phyloP scores from a whole-genome alignment of 2,888 invertebrate genomes.

The Ennomos fuscantarius region DNA sequence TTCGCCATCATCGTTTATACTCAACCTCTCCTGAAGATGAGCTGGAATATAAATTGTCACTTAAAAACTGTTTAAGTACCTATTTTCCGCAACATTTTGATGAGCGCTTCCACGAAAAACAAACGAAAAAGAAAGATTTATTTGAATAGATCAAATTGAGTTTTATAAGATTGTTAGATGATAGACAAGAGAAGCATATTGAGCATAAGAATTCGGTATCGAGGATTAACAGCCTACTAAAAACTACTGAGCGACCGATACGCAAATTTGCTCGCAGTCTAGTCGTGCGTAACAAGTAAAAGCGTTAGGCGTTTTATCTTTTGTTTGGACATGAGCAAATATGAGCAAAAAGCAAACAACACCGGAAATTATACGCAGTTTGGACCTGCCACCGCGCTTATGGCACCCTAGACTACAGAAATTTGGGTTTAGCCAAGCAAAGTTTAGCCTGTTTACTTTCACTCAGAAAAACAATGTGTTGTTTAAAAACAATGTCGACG shows the following conservation, averaged over 20 bases:
- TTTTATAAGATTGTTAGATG: not conserved
- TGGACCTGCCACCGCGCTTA: constrained; percentile 13
- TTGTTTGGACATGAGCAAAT: constrained; percentile 39
- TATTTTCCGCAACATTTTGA: not conserved
- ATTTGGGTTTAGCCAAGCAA: constrained; percentile 7
- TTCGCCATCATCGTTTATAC: constrained; percentile 64
- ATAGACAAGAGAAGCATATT: constrained; percentile 1
- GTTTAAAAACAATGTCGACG: not conserved
- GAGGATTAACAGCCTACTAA: constrained; percentile 29
- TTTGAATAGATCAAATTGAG: constrained; percentile 1
- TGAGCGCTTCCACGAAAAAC: not conserved
- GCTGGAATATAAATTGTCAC: constrained; percentile 49
- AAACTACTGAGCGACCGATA: constrained; percentile 37
- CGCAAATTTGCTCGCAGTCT: constrained; percentile 45
- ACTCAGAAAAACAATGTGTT: not conserved
- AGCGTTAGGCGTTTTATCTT: constrained; percentile 30
- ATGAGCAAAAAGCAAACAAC: constrained; percentile 32
- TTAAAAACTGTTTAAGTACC: no score
- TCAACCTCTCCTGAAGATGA: constrained; percentile 62
- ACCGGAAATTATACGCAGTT: constrained; percentile 31
- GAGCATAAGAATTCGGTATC: constrained; percentile 13
- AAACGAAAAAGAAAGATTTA: not conserved
- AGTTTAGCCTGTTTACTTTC: constrained; percentile 2
- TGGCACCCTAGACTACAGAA: not conserved
- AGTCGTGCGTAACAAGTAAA: constrained; percentile 39